These are phyloP conservation scores for Thalassarche chlororhynchos DNA, from an alignment of 2,113 vertebrate genomes.

Conservation along the genomic window DNA sequence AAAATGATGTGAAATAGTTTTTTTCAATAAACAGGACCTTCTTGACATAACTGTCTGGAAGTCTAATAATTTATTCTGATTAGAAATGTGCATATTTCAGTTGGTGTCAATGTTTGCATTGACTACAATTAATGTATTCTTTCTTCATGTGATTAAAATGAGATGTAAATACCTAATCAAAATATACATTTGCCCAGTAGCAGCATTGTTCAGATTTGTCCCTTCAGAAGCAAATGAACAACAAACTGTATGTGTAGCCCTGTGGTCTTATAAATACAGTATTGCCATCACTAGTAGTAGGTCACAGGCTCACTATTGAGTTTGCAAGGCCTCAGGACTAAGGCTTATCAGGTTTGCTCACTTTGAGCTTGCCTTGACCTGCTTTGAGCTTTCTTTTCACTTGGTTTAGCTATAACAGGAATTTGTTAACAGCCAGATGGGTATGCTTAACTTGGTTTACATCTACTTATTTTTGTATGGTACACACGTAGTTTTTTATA, in stretches of 20 bases:
- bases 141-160: not conserved
- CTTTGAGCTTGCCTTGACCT: not conserved
- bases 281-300: not conserved
- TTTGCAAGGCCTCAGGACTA: not conserved
- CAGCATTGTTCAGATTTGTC: not conserved
- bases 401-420: not conserved
- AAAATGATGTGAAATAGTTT: not conserved
- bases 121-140: not conserved
- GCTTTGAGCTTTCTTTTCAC: not conserved
- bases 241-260: accelerated
- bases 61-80: not conserved
- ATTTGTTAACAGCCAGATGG: not conserved
- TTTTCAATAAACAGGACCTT: not conserved
- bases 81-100: not conserved
- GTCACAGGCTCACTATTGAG: not conserved
- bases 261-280: not conserved
- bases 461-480: not conserved
- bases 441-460: not conserved
- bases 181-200: not conserved
- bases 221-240: not conserved
- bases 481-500: not conserved
- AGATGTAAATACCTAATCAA: not conserved
- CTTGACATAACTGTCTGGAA: not conserved
- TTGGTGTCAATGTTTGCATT: not conserved
- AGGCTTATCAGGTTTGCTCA: not conserved